Evolutionary conservation across 2,113 vertebrate genomes (phyloP).

Genomic region (Ammodytes dubius): DNA sequence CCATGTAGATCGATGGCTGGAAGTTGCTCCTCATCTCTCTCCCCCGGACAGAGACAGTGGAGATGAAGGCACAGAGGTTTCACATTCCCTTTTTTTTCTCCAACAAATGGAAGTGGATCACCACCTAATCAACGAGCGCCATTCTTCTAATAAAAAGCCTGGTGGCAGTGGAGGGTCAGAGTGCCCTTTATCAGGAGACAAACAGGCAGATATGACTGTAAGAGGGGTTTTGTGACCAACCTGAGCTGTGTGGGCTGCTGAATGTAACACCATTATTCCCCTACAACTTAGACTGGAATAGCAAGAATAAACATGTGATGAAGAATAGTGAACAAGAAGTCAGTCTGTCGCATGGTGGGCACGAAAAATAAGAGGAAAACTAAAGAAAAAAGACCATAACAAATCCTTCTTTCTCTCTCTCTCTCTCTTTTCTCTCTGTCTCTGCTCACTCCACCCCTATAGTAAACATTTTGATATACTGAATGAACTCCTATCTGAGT

Average conservation of each 20-base stretch:
- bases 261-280: constrained; percentile 71
- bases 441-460: neutral
- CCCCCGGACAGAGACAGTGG: constrained; percentile 17
- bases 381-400: neutral
- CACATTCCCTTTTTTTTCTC: constrained; percentile 43
- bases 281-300: constrained; percentile 43
- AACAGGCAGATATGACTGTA: constrained; percentile 67
- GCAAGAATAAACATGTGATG: constrained; percentile 28
- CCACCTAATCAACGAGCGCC: constrained; percentile 77
- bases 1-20: constrained; percentile 12
- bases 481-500: constrained; percentile 7
- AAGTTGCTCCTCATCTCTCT: constrained; percentile 33
- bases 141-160: constrained; percentile 78
- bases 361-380: neutral
- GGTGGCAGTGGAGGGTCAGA: constrained; percentile 67
- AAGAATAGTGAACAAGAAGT: constrained; percentile 30
- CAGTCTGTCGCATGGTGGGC: constrained; percentile 6
- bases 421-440: neutral
- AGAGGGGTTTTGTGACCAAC: constrained; percentile 71
- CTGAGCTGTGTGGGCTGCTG: constrained; percentile 61
- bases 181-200: constrained; percentile 71
- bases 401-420: constrained; percentile 6
- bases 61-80: constrained; percentile 39
- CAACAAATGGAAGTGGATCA: constrained; percentile 69
- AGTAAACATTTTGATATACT: constrained; percentile 57